Evolutionary conservation across 1,140 invertebrate genomes (phyloP).

Genomic region (Caligus rogercresseyi): DNA sequence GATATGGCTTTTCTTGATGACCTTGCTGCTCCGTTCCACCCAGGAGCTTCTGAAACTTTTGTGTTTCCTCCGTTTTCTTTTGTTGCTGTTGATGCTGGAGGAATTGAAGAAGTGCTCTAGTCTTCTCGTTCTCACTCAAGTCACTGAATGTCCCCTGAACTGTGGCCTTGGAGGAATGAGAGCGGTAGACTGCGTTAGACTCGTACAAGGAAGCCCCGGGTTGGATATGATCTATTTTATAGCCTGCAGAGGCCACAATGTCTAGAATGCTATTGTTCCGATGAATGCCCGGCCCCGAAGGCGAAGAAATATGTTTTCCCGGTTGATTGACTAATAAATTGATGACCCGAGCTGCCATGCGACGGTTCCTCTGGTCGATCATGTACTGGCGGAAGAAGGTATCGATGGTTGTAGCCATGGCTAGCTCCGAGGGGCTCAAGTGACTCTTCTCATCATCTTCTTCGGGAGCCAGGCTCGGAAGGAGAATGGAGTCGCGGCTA

Average conservation of each 20-base stretch:
- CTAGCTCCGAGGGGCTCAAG: slow-evolving; percentile 24
- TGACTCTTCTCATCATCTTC: not conserved
- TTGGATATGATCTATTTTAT: slow-evolving; percentile 30
- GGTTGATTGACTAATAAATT: slow-evolving; percentile 32
- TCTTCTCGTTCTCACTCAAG: slow-evolving; percentile 18
- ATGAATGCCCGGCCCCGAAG: slow-evolving; percentile 38
- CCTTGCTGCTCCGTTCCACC: not conserved
- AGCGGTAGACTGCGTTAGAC: not conserved
- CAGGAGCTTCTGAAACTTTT: slow-evolving; percentile 22
- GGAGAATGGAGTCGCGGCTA: slow-evolving; percentile 12
- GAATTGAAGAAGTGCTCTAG: slow-evolving; percentile 10
- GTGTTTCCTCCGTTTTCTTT: slow-evolving; percentile 21
- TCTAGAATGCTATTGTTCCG: slow-evolving; percentile 36
- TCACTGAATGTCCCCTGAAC: slow-evolving; percentile 20
- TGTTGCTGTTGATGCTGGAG: slow-evolving; percentile 17
- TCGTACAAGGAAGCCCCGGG: slow-evolving; percentile 22
- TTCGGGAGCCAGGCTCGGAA: not conserved
- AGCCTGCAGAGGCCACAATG: slow-evolving; percentile 29
- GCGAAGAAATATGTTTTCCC: slow-evolving; percentile 38
- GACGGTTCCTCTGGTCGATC: slow-evolving; percentile 35
- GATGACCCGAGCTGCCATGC: slow-evolving; percentile 34
- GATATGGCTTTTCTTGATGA: not conserved
- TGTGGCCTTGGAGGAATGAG: slow-evolving; percentile 2
- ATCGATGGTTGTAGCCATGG: slow-evolving; percentile 30
- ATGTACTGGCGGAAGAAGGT: slow-evolving; percentile 36